These are phyloP conservation scores for Rachycentron canadum DNA, from an alignment of 2,797 vertebrate genomes.

Conservation along the genomic window DNA sequence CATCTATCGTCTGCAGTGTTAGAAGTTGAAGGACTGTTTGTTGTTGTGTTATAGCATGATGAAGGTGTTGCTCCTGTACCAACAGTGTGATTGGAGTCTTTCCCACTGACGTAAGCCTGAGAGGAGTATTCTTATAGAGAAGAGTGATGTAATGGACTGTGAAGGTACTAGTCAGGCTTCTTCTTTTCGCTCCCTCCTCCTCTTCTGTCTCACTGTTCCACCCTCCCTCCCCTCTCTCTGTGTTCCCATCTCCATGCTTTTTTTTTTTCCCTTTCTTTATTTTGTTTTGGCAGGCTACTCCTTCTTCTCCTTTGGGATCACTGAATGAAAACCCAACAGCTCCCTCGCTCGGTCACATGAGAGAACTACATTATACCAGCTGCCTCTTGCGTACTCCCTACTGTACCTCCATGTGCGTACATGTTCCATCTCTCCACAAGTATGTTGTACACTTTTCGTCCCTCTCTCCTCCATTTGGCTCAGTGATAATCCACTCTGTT, in stretches of 20 bases:
- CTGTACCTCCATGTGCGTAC: conserved; percentile 3
- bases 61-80: conserved; percentile 73
- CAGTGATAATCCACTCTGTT: conserved; percentile 14
- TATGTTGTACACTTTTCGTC: background rate
- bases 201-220: conserved; percentile 55
- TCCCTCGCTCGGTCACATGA: conserved; percentile 68
- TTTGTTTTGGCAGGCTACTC: conserved; percentile 70
- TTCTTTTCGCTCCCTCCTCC: conserved; percentile 63
- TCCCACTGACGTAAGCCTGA: conserved; percentile 77
- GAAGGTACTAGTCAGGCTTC: conserved; percentile 75
- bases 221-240: conserved; percentile 42
- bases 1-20: conserved; percentile 37
- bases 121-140: conserved; percentile 74
- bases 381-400: background rate
- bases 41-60: conserved; percentile 65
- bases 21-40: conserved; percentile 46
- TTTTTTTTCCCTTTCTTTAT: conserved; percentile 39
- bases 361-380: conserved; percentile 47
- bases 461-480: conserved; percentile 18
- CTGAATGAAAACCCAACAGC: conserved; percentile 78
- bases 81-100: conserved; percentile 72
- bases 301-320: conserved; percentile 73
- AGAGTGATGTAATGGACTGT: conserved; percentile 81
- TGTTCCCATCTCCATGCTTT: conserved; percentile 48
- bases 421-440: conserved; percentile 20